A percentile compares a stretch with the other conserved stretches of the same genome.
Evolutionary conservation across 2,797 vertebrate species (phyloP).

Genomic region (Pampus argenteus): DNA sequence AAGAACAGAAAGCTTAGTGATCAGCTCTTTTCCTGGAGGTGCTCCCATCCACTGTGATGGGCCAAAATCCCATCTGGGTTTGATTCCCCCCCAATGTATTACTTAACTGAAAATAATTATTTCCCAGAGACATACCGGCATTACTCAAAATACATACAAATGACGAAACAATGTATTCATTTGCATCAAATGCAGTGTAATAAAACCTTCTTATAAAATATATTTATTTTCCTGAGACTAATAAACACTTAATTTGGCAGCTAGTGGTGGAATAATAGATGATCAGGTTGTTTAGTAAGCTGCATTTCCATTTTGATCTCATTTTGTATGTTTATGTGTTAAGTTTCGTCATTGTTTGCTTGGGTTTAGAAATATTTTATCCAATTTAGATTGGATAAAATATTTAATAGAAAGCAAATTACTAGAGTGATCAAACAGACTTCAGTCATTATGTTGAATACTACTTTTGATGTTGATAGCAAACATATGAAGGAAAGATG

Average conservation of each 20-base stretch:
- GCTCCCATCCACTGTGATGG: conserved; percentile 35
- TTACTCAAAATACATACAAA: conserved; percentile 40
- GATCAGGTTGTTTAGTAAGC: not conserved
- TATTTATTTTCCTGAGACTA: conserved; percentile 1
- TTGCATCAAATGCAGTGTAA: conserved; percentile 34
- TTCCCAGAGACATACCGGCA: conserved; percentile 53
- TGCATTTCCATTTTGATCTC: not conserved
- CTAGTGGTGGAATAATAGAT: conserved; percentile 7
- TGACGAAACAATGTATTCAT: conserved; percentile 14
- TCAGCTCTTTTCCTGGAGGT: conserved; percentile 58
- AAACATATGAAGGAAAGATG: not conserved
- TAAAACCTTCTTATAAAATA: not conserved
- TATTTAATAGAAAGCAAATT: not conserved
- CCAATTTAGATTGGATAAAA: too few relatives aligned
- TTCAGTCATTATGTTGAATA: conserved; percentile 4
- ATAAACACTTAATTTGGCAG: conserved; percentile 52
- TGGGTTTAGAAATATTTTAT: not conserved
- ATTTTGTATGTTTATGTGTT: not conserved
- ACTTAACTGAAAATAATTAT: conserved; percentile 71
- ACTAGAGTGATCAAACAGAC: not conserved
- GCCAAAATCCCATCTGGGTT: conserved; percentile 79
- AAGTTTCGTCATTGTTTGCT: not conserved
- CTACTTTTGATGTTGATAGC: conserved; percentile 8
- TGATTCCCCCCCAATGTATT: conserved; percentile 67
- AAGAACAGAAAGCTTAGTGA: conserved; percentile 46